Base-by-base conservation (phyloP, 2,113 vertebrate species). In the Albula goreensis region DNA sequence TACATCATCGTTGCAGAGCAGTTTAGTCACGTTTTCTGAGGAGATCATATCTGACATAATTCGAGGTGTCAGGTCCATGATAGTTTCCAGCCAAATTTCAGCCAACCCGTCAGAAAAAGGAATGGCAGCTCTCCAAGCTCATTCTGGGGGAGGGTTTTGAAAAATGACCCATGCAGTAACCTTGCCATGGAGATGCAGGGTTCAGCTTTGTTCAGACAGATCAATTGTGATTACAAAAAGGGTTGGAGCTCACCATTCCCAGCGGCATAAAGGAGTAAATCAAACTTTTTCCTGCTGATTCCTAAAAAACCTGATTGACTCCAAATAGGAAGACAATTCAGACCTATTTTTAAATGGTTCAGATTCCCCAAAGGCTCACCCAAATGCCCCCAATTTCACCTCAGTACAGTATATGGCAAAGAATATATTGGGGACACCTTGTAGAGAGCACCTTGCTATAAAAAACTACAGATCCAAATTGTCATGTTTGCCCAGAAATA, bases 81-180 rank as follows among this genome's bases (percentile, higher is more conserved):
- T 91, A 86, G 89, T 91, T 19, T 52, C 70, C 31, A 48, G 57
- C 90, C 89, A 81, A 81, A 86, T 87, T 50, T 22, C 17, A 49
- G 19, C 88, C 83, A 84, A 50, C n/a, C 88, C 89, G 85, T 87
- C 88, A 90, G 86, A 88, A 86, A 56, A 89, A 89, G 2, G 83
- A 15, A 87, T 81, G 85, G 88, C 90, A 91, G 89, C 87, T 87
- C 87, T 85, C 90, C 80, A 91, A 89, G 90, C 87, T 91, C 87
- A 89, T 90, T 90, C 81, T 86, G 60, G 81, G 49, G 89, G 89
- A 88, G 81, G 87, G 53, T 70, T 78, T 79, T 90, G 86, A 90
- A 90, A 91, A 88, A 89, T 92, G 90, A 90, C 88, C 85, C 91
- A 91, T 89, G 88, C 90, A 89, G 88, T 89, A 90, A 91, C 91